phyloP scores from a whole-genome alignment of 1,140 invertebrate species.

The Cherax quadricarinatus region DNA sequence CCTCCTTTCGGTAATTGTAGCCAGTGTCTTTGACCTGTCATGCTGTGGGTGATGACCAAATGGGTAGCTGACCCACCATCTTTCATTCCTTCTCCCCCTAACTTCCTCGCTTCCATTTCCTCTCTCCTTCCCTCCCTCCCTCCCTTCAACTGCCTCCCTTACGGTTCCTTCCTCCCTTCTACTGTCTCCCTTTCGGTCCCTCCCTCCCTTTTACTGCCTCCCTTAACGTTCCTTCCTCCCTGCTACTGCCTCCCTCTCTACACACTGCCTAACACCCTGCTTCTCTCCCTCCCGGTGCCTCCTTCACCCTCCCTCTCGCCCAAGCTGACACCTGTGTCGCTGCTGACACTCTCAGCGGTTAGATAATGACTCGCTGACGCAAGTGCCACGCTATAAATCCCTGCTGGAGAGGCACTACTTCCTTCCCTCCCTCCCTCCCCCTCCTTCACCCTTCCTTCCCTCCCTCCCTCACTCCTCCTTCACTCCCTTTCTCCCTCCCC shows the following conservation, averaged over 20 bases:
- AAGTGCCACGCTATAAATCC: slow-evolving; percentile 30
- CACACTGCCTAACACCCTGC: too few species aligned
- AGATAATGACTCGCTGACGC: slow-evolving; percentile 23
- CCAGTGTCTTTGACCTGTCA: too few species aligned
- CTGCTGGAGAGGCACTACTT: background rate
- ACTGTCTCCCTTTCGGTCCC: too few species aligned
- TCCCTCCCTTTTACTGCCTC: too few species aligned
- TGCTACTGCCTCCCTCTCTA: background rate
- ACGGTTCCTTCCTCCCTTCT: background rate
- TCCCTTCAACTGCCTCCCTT: too few species aligned
- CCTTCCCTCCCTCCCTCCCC: background rate
- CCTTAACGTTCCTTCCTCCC: background rate
- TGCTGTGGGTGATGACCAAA: too few species aligned
- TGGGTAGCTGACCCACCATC: too few species aligned
- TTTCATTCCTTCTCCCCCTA: background rate
- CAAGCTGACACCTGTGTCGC: background rate
- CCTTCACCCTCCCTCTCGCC: background rate
- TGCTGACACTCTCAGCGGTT: background rate
- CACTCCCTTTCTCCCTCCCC: too few species aligned
- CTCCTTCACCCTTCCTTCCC: background rate
- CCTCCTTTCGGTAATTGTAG: too few species aligned
- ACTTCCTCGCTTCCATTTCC: background rate
- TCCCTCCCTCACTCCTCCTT: too few species aligned
- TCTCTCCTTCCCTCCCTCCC: too few species aligned
- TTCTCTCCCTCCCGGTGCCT: background rate